Base-by-base conservation (phyloP, 2,888 invertebrate genomes). In the Tyria jacobaeae region DNA sequence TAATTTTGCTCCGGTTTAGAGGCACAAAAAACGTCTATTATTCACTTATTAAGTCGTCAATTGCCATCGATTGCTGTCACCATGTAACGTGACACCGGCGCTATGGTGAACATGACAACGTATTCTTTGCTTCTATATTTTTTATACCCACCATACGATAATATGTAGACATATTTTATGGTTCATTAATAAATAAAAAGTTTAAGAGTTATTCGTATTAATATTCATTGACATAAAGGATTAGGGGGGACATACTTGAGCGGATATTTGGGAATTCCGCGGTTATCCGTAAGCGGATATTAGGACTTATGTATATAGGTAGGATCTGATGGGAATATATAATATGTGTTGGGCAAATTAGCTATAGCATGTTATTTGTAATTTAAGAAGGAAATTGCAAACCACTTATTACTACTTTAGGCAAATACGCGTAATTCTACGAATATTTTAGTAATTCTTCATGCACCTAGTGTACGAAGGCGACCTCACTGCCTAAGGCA, bases 1-100 rank as follows among this genome's bases (percentile, higher is more conserved):
- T 71, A 73, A 73, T 66, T 54, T 44, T 3, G 39, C 27, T 54
- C 44, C 48, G 35, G 55, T 14, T 49, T 1, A 27, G 34, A 57
- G 66, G 6, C 68, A 67, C 75, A 82, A 81, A 82, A 81, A 81
- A 62, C 50, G 14, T 53, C 73, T 60, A 79, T 82, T 84, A 80
- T 82, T 63, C 61, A 66, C 57, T 75, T 78, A 84, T 84, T 82
- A 83, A 69, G 64, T 62, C 87, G 87, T 88, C 89, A 88, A 90
- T 90, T 89, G 89, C 80, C 86, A 80, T 84, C 87, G 86, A 88
- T 87, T 84, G 82, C 68, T 79, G 81, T 75, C 83, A 74, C 69
- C 53, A 58, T 53, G 87, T 76, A 87, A 88, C 76, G 50, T 62
- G 87, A 89, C 77, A 79, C 85, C 52, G 34, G 59, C 62, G 56